phyloP scores from a whole-genome alignment of 2,113 vertebrate species.

The Scortum barcoo region DNA sequence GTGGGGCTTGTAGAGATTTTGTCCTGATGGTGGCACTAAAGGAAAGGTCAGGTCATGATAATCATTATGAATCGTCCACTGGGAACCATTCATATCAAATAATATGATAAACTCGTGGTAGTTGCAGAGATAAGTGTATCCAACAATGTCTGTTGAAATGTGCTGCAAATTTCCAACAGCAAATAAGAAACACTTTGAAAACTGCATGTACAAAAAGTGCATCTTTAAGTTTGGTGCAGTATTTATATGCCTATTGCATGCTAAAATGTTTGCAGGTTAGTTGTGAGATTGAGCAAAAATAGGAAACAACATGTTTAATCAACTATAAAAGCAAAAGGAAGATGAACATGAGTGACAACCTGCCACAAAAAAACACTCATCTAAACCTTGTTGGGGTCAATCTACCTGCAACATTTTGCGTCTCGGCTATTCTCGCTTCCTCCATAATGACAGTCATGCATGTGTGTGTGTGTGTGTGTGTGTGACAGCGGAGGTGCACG shows the following conservation, averaged over 20 bases:
- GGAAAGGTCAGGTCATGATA: background rate
- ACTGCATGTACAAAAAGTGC: too few species aligned
- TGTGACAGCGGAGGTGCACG: constrained; percentile 31
- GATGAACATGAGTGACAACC: background rate
- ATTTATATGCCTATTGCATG: background rate
- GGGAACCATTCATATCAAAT: background rate
- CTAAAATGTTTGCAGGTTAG: background rate
- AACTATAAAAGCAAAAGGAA: background rate
- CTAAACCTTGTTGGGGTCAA: background rate
- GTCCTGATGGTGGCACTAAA: background rate
- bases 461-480: too few species aligned
- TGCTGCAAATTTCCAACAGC: background rate
- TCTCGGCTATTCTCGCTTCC: constrained; percentile 48
- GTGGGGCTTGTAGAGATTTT: background rate
- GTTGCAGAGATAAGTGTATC: too few species aligned
- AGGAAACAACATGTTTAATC: background rate
- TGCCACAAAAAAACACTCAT: constrained; percentile 1
- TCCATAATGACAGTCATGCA: constrained; percentile 37
- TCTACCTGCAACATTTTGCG: constrained; percentile 17
- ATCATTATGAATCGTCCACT: background rate
- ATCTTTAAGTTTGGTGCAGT: background rate
- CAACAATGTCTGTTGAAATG: background rate
- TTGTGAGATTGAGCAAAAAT: background rate
- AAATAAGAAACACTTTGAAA: background rate
- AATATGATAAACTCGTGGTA: background rate